A percentile compares a stretch with the other conserved stretches of the same genome.
Evolutionary conservation across 2,113 vertebrate species (phyloP).

Genomic region (Urocitellus parryii): DNA sequence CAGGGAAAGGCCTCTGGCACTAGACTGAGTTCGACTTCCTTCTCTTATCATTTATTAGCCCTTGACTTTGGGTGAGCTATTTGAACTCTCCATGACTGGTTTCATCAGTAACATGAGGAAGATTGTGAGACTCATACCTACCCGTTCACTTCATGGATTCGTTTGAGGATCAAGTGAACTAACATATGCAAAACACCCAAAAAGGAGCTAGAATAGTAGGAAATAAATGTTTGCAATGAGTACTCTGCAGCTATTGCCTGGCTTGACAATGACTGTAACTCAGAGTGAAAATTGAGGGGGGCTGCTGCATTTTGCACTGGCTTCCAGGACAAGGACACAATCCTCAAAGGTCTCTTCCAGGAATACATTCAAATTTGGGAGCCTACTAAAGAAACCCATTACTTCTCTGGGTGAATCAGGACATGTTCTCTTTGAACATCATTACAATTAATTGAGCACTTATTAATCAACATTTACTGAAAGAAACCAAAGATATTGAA

Average conservation of each 20-base stretch:
- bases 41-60: not conserved
- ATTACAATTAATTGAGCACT: not conserved
- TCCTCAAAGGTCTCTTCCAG: not conserved
- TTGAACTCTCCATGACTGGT: not conserved
- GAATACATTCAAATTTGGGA: not conserved
- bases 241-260: not conserved
- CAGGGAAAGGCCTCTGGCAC: not conserved
- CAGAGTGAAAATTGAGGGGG: not conserved
- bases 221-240: not conserved
- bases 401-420: not conserved
- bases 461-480: conserved; percentile 25
- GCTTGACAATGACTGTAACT: not conserved
- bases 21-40: not conserved
- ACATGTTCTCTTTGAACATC: conserved; percentile 13
- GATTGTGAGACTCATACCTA: not conserved
- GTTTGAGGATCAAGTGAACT: not conserved
- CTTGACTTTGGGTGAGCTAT: not conserved
- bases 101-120: not conserved
- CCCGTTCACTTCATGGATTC: not conserved
- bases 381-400: conserved; percentile 1
- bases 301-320: not conserved
- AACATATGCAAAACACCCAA: not conserved
- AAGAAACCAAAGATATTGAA: not conserved
- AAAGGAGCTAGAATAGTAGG: not conserved
- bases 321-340: not conserved